A percentile compares a stretch with the other conserved stretches of the same genome.
Evolutionary conservation across 2,113 vertebrate species (phyloP).

Genomic region (Laticauda laticaudata): DNA sequence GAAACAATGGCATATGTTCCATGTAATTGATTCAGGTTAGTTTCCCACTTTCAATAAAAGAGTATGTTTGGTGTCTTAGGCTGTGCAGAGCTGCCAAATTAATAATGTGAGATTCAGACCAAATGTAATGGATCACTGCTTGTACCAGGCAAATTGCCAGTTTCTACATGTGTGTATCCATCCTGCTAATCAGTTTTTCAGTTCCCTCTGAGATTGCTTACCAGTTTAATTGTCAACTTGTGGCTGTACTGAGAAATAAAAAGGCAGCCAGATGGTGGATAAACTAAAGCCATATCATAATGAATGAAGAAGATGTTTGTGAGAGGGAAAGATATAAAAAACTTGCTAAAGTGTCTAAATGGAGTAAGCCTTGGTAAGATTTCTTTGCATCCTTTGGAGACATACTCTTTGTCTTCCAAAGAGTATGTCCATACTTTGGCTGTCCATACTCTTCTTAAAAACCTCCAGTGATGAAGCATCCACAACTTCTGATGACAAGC

Average conservation of each 20-base stretch:
- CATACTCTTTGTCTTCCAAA: no score
- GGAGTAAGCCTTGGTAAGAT: neutral
- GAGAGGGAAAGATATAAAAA: neutral
- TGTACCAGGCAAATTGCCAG: constrained; percentile 50
- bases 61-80: neutral
- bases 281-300: neutral
- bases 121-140: constrained; percentile 20
- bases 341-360: neutral
- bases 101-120: constrained; percentile 49
- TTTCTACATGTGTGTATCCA: constrained; percentile 18
- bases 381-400: neutral
- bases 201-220: constrained; percentile 36
- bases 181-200: constrained; percentile 53
- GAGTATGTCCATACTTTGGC: no score
- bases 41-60: neutral
- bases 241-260: neutral
- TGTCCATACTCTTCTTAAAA: no score
- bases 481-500: no score
- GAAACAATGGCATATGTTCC: neutral
- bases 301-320: neutral
- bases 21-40: neutral
- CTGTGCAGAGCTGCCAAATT: constrained; percentile 14
- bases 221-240: constrained; percentile 49
- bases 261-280: neutral
- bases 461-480: no score